Evolutionary conservation across 2,797 vertebrate species (phyloP).

Genomic region (Poeciliopsis infans): DNA sequence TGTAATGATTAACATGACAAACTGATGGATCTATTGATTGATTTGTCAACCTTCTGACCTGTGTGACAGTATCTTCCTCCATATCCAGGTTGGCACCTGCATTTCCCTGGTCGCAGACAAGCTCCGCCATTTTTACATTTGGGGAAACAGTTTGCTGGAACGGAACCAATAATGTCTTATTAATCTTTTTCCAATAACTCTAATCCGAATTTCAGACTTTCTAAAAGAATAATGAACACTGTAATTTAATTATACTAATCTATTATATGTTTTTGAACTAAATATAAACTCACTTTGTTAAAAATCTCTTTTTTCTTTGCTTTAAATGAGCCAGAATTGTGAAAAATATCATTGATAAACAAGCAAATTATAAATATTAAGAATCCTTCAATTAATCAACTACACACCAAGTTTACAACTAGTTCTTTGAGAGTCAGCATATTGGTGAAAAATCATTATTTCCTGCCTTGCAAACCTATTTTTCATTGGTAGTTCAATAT

Average conservation of each 20-base stretch:
- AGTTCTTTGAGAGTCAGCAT: neutral
- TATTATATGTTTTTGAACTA: neutral
- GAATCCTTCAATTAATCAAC: neutral
- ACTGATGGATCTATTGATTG: neutral
- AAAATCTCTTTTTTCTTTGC: neutral
- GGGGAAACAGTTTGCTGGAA: slow-evolving; percentile 85
- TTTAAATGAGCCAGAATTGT: neutral
- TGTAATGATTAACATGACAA: neutral
- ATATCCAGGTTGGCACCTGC: slow-evolving; percentile 84
- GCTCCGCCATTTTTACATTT: slow-evolving; percentile 90
- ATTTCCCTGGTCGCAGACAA: slow-evolving; percentile 88
- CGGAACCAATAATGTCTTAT: slow-evolving; percentile 3
- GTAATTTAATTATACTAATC: neutral
- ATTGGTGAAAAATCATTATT: neutral
- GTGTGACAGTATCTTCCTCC: slow-evolving; percentile 88
- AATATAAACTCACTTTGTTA: neutral
- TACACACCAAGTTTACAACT: neutral
- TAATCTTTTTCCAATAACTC: neutral
- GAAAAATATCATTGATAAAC: neutral
- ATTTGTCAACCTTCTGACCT: slow-evolving; percentile 68
- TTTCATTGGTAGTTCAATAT: neutral
- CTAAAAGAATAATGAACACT: neutral
- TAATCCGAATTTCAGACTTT: neutral
- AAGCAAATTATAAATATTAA: neutral
- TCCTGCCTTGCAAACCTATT: neutral